Conservation (phyloP, 2,888 invertebrate species). For the Meliscaeva auricollis region DNA sequence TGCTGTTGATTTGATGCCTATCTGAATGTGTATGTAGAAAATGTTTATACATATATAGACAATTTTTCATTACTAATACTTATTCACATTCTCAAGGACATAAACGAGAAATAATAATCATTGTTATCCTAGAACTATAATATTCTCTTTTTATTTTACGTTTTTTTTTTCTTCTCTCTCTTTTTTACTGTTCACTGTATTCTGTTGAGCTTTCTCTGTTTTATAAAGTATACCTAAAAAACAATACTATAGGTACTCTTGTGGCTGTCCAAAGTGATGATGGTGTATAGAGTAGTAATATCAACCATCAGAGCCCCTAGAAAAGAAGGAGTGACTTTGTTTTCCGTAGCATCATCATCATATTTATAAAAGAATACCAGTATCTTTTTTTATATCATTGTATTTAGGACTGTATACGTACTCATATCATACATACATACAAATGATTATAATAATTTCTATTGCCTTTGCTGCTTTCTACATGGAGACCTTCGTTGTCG, state of each 20-base stretch:
- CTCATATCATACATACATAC: neutral
- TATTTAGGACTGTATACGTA: neutral
- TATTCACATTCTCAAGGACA: conserved; percentile 65
- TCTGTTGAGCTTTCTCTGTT: neutral
- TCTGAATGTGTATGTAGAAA: conserved; percentile 1
- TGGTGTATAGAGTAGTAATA: conserved; percentile 5
- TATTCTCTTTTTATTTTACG: conserved; percentile 33
- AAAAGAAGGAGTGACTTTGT: conserved; percentile 38
- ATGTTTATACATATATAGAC: neutral
- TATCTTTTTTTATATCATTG: neutral
- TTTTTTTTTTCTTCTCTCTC: neutral
- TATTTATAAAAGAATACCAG: conserved; percentile 17
- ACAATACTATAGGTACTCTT: conserved; percentile 12
- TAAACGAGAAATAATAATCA: conserved; percentile 67
- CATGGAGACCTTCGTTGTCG: neutral
- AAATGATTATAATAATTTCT: conserved; percentile 25
- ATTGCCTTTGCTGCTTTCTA: neutral
- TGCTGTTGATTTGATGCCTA: neutral
- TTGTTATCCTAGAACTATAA: conserved; percentile 65
- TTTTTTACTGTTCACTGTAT: neutral
- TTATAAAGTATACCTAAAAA: neutral
- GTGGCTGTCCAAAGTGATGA: conserved; percentile 17
- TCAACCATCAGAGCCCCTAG: neutral
- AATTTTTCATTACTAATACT: conserved; percentile 57
- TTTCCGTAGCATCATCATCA: conserved; percentile 15